Percentiles rank a stretch among this genome's conserved stretches.
Conservation (phyloP, 2,797 vertebrate genomes). For the Yasuhikotakia modesta region DNA sequence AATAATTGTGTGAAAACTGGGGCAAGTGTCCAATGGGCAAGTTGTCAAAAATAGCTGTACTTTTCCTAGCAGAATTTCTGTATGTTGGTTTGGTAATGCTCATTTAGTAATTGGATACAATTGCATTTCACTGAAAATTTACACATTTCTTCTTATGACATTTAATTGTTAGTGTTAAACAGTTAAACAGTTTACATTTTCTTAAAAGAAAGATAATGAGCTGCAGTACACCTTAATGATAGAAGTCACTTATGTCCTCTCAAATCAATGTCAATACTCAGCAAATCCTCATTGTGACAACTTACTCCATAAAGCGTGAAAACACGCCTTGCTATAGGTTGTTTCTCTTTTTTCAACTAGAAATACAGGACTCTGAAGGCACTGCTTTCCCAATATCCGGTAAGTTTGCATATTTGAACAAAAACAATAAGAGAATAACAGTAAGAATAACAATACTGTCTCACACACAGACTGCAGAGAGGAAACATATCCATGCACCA, state of each 20-base stretch:
- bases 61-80: too few relatives aligned
- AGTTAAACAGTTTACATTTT: neutral
- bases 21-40: too few relatives aligned
- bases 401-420: neutral
- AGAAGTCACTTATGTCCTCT: neutral
- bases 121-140: too few relatives aligned
- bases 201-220: neutral
- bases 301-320: neutral
- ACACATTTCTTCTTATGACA: neutral
- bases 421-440: neutral
- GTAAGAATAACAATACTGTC: slow-evolving; percentile 8
- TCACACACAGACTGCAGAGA: slow-evolving; percentile 75
- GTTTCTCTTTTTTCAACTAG: slow-evolving; percentile 7
- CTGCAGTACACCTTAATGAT: neutral
- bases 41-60: too few relatives aligned
- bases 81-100: too few relatives aligned
- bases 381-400: neutral
- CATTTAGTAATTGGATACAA: too few relatives aligned
- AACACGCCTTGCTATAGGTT: neutral
- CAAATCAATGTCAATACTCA: neutral
- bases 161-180: neutral
- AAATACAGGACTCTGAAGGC: slow-evolving; percentile 2
- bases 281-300: neutral
- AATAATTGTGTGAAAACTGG: too few relatives aligned
- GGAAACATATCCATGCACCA: slow-evolving; percentile 81